Conservation (phyloP, 2,797 vertebrate species). For the Sebastes baramenuke region DNA sequence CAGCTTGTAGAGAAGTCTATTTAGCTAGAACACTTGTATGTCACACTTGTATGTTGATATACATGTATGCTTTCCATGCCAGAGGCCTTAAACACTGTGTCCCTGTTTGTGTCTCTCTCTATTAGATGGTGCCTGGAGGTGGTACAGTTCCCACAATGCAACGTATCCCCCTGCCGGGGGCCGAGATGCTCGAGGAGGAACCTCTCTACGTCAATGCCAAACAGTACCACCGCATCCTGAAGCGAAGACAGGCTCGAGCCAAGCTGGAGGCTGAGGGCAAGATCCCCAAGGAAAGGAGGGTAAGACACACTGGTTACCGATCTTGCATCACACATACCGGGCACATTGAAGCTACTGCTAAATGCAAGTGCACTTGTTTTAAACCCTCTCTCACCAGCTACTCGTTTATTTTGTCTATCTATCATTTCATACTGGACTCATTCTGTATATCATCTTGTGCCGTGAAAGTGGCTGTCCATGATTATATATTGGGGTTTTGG, state of each 20-base stretch:
- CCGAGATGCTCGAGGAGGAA: slow-evolving; percentile 98
- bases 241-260: slow-evolving; percentile 93
- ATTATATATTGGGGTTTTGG: neutral
- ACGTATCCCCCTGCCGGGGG: slow-evolving; percentile 95
- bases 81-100: slow-evolving; percentile 11
- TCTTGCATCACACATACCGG: too few relatives aligned
- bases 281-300: slow-evolving; percentile 97
- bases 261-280: slow-evolving; percentile 98
- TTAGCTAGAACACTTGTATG: neutral
- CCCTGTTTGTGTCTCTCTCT: slow-evolving; percentile 24
- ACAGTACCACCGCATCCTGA: slow-evolving; percentile 90
- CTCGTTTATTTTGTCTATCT: neutral
- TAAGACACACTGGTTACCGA: slow-evolving; percentile 62
- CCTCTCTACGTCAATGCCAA: slow-evolving; percentile 90
- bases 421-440: neutral
- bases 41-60: slow-evolving; percentile 1
- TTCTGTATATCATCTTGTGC: neutral
- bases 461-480: neutral
- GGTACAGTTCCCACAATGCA: slow-evolving; percentile 93
- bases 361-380: neutral
- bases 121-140: slow-evolving; percentile 95
- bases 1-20: neutral
- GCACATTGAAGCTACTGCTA: neutral
- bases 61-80: neutral
- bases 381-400: neutral